Evolutionary conservation across 2,113 vertebrate species (phyloP).

Genomic region (Orthochromis malagaraziensis): DNA sequence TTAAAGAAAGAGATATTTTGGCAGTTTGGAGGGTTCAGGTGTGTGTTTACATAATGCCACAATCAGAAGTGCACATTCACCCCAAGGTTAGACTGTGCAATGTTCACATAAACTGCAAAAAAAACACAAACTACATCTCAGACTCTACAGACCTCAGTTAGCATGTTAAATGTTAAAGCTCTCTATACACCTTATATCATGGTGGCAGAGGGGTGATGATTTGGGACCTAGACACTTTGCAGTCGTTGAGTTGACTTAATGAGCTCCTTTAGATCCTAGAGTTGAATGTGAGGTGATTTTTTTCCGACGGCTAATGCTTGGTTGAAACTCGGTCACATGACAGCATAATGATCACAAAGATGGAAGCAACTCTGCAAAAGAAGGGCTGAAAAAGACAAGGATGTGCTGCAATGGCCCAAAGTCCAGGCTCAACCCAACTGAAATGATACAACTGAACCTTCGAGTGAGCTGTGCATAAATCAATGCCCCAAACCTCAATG

Average conservation of each 20-base stretch:
- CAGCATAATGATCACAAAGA: not conserved
- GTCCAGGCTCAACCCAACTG: not conserved
- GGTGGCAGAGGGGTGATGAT: not conserved
- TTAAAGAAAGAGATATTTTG: not conserved
- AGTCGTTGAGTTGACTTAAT: not conserved
- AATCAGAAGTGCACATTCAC: not conserved
- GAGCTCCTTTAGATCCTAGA: not conserved
- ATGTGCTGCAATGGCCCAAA: not conserved
- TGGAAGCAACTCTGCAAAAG: not conserved
- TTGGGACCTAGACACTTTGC: not conserved
- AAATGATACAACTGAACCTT: not conserved
- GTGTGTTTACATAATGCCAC: not conserved
- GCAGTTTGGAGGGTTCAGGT: not conserved
- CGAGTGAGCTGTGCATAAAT: not conserved
- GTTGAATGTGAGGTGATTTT: not conserved
- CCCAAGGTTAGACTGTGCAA: not conserved
- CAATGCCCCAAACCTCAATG: not conserved
- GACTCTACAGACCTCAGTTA: not conserved
- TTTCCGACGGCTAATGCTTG: not conserved
- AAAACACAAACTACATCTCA: not conserved
- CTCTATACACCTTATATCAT: not conserved
- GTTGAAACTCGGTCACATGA: not conserved
- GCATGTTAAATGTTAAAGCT: not conserved
- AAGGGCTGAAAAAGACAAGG: not conserved
- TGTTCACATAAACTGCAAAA: not conserved